Evolutionary conservation across 1,140 invertebrate species (phyloP), one percentile per base, ranked within the genome.

Genomic region (Lepidurus apus): DNA sequence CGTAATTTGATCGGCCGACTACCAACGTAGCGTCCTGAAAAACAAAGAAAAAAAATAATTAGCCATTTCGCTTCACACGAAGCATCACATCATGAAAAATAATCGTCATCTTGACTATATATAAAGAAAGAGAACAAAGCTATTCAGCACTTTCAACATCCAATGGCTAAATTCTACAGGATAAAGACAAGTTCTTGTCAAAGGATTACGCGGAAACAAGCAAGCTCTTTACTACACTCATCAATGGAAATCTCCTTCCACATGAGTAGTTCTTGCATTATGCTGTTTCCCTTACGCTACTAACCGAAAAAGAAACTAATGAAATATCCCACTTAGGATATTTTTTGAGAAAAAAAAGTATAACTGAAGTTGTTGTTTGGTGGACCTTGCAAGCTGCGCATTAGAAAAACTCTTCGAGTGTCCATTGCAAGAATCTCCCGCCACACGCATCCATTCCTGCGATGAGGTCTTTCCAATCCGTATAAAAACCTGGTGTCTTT

Each of bases 1-100:
- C 97, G 86, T 43, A 99, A 86, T 85, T 99, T 99, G 78, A 99
- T 99, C 1, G 98, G 98, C 42, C 98, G 88, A 83, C 97, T 98
- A 21, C 98, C 98, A 2, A 99, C 97, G 85, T 99, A 99, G 53
- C 93, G 89, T 77, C 94, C 93, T 93, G 84, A 44, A 81, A 80
- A 80, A 75, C 26, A 26, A 26, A 26, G 21, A 80, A 76, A 76
- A 77, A 65, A 79, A 42, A 74, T 77, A 79, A 47, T 73, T 73
- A 80, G 65, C 53, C 34, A 21, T 73, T 73, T n/a, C 4, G 74
- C 42, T 73, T 42, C 42, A 24, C 43, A 43, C 43, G 9, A 34
- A 78, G 42, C 74, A 13, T 8, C 26, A 76, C 43, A 34, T 53
- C 76, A 43, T 24, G 8, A 76, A 26, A 8, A 34, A 45, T 53